Evolutionary conservation across 1,140 invertebrate species (phyloP).

Genomic region (Drosophila willistoni): DNA sequence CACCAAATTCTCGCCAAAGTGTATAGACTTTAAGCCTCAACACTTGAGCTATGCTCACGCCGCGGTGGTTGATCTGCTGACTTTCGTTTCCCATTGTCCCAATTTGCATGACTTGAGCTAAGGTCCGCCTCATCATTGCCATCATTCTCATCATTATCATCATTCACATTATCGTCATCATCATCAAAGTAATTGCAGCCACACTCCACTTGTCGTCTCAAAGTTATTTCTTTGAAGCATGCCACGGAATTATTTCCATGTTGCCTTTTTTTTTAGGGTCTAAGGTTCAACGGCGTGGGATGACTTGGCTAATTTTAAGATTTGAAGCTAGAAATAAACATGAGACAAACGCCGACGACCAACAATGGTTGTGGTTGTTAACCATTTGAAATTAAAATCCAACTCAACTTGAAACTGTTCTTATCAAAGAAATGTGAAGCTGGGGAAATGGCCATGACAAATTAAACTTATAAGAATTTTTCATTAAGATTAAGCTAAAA

Average conservation of each 20-base stretch:
- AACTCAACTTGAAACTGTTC: conserved; percentile 3
- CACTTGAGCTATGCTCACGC: conserved; percentile 30
- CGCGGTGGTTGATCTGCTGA: conserved; percentile 62
- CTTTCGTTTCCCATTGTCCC: conserved; percentile 56
- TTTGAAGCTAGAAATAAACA: conserved; percentile 30
- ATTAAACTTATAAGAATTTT: conserved; percentile 3
- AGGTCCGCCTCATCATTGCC: conserved; percentile 29
- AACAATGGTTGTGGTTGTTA: conserved; percentile 1
- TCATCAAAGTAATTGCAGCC: conserved; percentile 73
- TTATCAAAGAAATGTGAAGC: neutral
- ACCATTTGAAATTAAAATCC: conserved; percentile 14
- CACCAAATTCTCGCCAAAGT: conserved; percentile 29
- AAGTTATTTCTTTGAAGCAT: conserved; percentile 56
- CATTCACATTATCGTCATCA: conserved; percentile 34
- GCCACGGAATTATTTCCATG: conserved; percentile 44
- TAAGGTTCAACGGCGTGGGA: conserved; percentile 27
- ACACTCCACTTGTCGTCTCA: conserved; percentile 47
- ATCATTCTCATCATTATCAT: conserved; percentile 27
- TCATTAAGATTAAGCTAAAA: neutral
- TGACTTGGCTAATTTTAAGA: conserved; percentile 59
- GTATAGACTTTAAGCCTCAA: conserved; percentile 12
- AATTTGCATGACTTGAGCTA: conserved; percentile 51
- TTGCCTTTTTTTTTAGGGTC: conserved; percentile 34
- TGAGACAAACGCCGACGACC: conserved; percentile 12
- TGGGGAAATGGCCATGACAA: neutral